Base-by-base conservation (phyloP, 2,797 vertebrate genomes). In the Apodemus agrarius region DNA sequence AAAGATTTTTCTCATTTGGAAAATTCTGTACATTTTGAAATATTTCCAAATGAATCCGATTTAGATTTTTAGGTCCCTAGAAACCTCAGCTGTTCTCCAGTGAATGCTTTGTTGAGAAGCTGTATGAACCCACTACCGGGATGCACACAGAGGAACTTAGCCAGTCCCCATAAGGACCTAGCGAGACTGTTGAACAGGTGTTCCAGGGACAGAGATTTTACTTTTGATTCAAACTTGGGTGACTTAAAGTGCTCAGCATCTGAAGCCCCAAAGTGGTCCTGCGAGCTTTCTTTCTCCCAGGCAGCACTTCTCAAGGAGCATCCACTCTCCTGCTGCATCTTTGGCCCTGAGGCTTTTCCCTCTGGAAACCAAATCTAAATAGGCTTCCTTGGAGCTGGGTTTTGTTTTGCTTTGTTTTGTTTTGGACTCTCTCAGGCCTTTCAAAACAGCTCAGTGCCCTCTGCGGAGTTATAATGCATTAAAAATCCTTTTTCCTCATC, bases 401-500 rank as follows among this genome's bases (percentile, higher is more conserved):
- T 43, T 67, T 93, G 11, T 89, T 74, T 43, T 89, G 40, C 40
- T 90, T 84, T 94, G 24, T 46, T 3, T 2, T 63, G 81, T 92
- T 3, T 0, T 0, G 0, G 80, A 52, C 57, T 40, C 81, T 52
- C 40, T 94, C 63, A 1, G 0, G 29, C 54, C 21, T 96, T 97
- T 98, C 91, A 65, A 86, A 97, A 97, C 59, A 76, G 93, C 65
- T 96, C 81, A 97, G 6, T 97, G 79, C 61, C 95, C 91, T 98
- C 95, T 2, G 0, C 14, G 78, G 97, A 87, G 31, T 95, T 89
- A 96, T 96, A 94, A 96, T 84, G 74, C 92, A 96, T 97, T 97
- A 97, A 98, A 98, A 97, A 24, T 22, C 88, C 95, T 90, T 97
- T 97, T 98, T 95, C 37, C 83, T 97, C 89, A 91, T 98, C 96